Evolutionary conservation across 2,888 invertebrate genomes (phyloP).

Genomic region (Alviniconcha strummeri): DNA sequence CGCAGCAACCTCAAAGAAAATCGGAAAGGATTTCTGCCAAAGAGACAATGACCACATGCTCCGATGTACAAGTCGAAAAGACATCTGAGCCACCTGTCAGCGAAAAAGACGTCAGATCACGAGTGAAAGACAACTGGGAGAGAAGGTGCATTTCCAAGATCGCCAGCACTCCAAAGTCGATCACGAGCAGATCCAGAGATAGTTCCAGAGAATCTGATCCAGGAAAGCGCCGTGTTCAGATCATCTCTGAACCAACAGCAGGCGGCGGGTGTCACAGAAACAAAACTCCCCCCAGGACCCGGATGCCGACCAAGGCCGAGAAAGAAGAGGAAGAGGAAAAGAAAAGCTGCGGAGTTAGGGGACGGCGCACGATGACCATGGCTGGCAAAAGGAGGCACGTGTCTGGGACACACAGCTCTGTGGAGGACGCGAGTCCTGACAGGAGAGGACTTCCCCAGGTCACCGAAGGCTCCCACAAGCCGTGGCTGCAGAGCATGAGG

Average conservation of each 20-base stretch:
- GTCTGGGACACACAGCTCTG: background rate
- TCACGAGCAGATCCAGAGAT: background rate
- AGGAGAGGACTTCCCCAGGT: too few relatives aligned
- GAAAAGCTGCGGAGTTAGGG: constrained; percentile 30
- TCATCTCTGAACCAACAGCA: background rate
- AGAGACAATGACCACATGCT: background rate
- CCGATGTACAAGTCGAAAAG: background rate
- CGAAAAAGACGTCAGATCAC: constrained; percentile 16
- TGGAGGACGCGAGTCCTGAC: background rate
- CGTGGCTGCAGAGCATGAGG: background rate
- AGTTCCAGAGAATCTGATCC: background rate
- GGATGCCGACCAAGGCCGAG: background rate
- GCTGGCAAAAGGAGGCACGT: background rate
- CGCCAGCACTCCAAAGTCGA: background rate
- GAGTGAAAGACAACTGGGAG: constrained; percentile 30
- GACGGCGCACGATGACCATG: constrained; percentile 12
- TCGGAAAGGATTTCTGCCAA: constrained; percentile 9
- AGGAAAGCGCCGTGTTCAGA: background rate
- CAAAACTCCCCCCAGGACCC: background rate
- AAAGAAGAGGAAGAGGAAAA: constrained; percentile 1
- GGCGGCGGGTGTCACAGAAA: background rate
- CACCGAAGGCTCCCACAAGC: background rate
- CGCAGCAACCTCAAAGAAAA: constrained; percentile 6
- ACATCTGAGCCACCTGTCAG: background rate
- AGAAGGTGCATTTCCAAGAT: constrained; percentile 11